phyloP scores from a whole-genome alignment of 1,140 invertebrate genomes.

The Drosophila navojoa region DNA sequence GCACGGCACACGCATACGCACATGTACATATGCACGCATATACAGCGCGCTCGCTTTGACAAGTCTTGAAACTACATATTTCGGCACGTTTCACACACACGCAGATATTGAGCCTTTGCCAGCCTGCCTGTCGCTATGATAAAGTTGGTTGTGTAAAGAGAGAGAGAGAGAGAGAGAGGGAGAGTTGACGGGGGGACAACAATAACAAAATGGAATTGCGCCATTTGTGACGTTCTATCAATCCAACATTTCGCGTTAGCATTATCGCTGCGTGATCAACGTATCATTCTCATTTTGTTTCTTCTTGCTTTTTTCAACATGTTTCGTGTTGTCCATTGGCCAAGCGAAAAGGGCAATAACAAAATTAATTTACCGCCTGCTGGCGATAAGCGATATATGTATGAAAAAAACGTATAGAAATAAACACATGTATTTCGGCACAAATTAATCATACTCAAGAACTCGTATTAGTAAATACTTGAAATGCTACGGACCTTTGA shows the following conservation, averaged over 20 bases:
- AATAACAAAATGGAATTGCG: conserved; percentile 3
- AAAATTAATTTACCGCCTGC: conserved; percentile 64
- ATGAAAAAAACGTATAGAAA: conserved; percentile 17
- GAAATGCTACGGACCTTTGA: conserved; percentile 19
- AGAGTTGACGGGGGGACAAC: too few species aligned
- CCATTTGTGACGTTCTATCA: conserved; percentile 11
- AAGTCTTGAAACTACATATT: conserved; percentile 33
- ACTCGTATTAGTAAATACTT: conserved; percentile 28
- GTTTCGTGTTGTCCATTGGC: conserved; percentile 42
- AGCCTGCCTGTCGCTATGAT: conserved; percentile 44
- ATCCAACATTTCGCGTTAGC: conserved; percentile 32
- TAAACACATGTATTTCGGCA: conserved; percentile 12
- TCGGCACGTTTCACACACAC: conserved; percentile 43
- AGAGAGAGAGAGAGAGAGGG: too few species aligned
- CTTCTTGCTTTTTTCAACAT: conserved; percentile 44
- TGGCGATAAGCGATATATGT: conserved; percentile 48
- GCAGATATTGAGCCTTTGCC: background rate
- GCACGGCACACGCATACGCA: conserved; percentile 18
- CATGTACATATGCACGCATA: background rate
- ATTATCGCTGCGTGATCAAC: conserved; percentile 72
- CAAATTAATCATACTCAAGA: conserved; percentile 49
- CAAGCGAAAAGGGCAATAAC: conserved; percentile 15
- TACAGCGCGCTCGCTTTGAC: conserved; percentile 15
- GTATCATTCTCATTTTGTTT: conserved; percentile 51
- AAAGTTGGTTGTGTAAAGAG: too few species aligned